Conservation (phyloP, 2,113 vertebrate species). For the Scortum barcoo region DNA sequence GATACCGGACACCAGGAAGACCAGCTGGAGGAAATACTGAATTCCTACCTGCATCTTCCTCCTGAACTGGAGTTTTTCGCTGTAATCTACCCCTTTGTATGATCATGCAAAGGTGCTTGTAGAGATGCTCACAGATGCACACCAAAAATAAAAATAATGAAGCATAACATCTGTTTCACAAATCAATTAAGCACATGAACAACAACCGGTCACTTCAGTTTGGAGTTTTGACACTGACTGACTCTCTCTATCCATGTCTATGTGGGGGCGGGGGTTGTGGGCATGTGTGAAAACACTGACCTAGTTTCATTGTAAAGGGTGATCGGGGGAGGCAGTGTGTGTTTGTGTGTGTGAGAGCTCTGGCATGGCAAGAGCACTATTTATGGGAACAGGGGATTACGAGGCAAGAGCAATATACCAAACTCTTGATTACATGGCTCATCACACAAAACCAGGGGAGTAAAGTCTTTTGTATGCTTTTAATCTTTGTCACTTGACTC, state of each 20-base stretch:
- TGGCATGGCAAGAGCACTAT: constrained; percentile 49
- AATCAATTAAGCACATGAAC: not conserved
- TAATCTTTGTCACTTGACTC: not conserved
- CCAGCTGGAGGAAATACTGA: constrained; percentile 29
- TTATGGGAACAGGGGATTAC: constrained; percentile 57
- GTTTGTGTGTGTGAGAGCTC: constrained; percentile 5
- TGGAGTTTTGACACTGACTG: constrained; percentile 5
- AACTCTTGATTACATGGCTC: constrained; percentile 11
- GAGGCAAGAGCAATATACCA: constrained; percentile 14
- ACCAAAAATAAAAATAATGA: constrained; percentile 18
- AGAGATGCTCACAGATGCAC: not conserved
- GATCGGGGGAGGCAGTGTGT: constrained; percentile 33
- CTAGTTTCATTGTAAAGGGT: constrained; percentile 62
- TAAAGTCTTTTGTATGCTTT: not conserved
- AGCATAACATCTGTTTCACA: constrained; percentile 23
- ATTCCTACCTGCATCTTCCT: not conserved
- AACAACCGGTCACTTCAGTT: not conserved
- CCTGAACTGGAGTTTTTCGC: constrained; percentile 8
- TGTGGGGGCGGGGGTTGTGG: constrained; percentile 17
- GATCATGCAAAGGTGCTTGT: not conserved
- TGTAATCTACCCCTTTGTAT: not conserved
- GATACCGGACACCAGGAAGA: not conserved
- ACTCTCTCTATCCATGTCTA: not conserved
- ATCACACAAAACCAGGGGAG: not conserved
- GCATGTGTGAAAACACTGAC: constrained; percentile 55